phyloP scores from a whole-genome alignment of 2,113 vertebrate species.

The Coptodon bakossiorum region DNA sequence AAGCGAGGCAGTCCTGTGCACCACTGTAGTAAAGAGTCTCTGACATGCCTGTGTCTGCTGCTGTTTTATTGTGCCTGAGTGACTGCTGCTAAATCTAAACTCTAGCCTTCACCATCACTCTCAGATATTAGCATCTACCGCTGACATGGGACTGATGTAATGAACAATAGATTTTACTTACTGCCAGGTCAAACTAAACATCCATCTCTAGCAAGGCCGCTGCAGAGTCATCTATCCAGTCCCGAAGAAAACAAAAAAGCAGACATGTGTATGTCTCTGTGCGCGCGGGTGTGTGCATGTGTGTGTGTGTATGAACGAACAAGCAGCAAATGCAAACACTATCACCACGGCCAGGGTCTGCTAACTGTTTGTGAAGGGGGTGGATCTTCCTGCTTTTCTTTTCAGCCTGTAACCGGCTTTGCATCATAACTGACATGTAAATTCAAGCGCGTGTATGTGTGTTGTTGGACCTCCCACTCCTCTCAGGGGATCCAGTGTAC shows the following conservation, averaged over 20 bases:
- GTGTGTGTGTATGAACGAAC: constrained; percentile 9
- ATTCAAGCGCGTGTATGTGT: constrained; percentile 46
- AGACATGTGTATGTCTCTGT: background rate
- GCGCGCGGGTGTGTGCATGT: background rate
- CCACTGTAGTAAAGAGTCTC: constrained; percentile 19
- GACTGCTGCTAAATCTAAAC: constrained; percentile 25
- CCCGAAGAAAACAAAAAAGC: constrained; percentile 1
- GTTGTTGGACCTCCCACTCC: constrained; percentile 32
- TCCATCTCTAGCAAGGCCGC: constrained; percentile 50
- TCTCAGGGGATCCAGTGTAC: constrained; percentile 57
- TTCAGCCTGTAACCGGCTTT: constrained; percentile 42
- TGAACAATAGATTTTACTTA: constrained; percentile 66
- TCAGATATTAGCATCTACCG: constrained; percentile 40
- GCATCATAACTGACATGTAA: constrained; percentile 71
- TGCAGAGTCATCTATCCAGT: constrained; percentile 46
- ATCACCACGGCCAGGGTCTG: constrained; percentile 23
- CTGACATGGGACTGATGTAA: constrained; percentile 24
- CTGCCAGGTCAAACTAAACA: constrained; percentile 55
- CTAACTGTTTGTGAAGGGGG: constrained; percentile 50
- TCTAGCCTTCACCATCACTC: constrained; percentile 32
- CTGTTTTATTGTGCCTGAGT: background rate
- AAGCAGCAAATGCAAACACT: constrained; percentile 33
- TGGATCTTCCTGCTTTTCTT: constrained; percentile 42
- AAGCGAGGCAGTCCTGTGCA: background rate
- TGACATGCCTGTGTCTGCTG: constrained; percentile 1